Evolutionary conservation across 2,888 invertebrate species (phyloP).

Genomic region (Zele albiditarsus): DNA sequence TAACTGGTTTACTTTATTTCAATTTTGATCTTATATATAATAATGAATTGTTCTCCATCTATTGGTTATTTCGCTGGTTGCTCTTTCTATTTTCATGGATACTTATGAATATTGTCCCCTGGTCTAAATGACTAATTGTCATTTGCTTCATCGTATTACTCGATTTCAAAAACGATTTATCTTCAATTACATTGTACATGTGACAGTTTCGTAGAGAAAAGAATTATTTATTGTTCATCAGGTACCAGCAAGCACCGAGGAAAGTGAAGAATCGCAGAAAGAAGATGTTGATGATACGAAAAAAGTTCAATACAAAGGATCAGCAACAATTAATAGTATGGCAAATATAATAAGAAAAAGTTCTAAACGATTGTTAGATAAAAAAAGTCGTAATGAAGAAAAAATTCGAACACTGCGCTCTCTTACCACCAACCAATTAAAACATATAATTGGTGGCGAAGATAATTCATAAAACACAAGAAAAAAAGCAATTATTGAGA

Average conservation of each 20-base stretch:
- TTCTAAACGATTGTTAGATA: constrained; percentile 52
- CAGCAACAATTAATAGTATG: background rate
- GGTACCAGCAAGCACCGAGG: constrained; percentile 67
- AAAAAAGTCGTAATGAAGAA: constrained; percentile 50
- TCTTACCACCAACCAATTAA: constrained; percentile 63
- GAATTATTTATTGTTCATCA: constrained; percentile 55
- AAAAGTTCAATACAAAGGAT: constrained; percentile 32
- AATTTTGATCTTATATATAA: too few relatives aligned
- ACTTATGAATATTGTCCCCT: too few relatives aligned
- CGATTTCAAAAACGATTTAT: background rate
- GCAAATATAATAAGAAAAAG: constrained; percentile 46
- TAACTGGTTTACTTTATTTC: too few relatives aligned
- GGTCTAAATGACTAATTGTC: too few relatives aligned
- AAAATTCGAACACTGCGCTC: constrained; percentile 46
- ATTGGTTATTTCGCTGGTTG: too few relatives aligned
- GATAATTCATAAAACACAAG: constrained; percentile 2
- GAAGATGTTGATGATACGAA: constrained; percentile 54
- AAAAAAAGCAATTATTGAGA: background rate
- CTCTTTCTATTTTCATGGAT: too few relatives aligned
- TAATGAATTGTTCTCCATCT: too few relatives aligned
- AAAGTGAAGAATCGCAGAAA: constrained; percentile 64
- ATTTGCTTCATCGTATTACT: background rate
- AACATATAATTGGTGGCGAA: constrained; percentile 60
- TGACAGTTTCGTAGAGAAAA: constrained; percentile 9
- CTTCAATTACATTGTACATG: constrained; percentile 13